phyloP scores from a whole-genome alignment of 2,888 invertebrate genomes.

The Xylophagus ater region DNA sequence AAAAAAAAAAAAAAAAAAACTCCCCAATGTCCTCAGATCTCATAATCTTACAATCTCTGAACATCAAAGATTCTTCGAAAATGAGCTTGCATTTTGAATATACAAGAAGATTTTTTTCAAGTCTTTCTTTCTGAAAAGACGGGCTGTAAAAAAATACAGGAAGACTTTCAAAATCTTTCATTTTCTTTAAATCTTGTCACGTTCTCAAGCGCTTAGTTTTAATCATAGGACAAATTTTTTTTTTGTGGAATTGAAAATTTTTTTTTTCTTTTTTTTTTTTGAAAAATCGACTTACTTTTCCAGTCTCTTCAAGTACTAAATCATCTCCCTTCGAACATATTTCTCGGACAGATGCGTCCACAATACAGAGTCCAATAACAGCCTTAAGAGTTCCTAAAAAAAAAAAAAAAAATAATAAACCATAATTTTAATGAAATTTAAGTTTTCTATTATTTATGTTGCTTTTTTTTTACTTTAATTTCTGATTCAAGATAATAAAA shows the following conservation, averaged over 20 bases:
- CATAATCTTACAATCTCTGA: conserved; percentile 40
- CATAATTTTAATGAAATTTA: neutral
- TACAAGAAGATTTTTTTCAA: too few species aligned
- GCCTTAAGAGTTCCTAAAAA: conserved; percentile 78
- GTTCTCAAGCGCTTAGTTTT: conserved; percentile 34
- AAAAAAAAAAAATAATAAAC: conserved; percentile 17
- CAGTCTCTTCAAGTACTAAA: conserved; percentile 78
- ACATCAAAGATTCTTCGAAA: conserved; percentile 16
- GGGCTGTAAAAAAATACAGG: conserved; percentile 4
- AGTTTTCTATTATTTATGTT: neutral
- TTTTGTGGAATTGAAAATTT: neutral
- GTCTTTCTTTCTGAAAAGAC: too few species aligned
- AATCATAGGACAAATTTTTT: conserved; percentile 30
- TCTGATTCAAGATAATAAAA: too few species aligned
- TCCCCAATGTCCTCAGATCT: conserved; percentile 37
- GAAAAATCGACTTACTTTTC: conserved; percentile 52
- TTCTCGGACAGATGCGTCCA: conserved; percentile 79
- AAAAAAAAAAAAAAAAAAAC: conserved; percentile 6
- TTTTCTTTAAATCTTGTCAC: conserved; percentile 17
- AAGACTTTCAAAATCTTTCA: conserved; percentile 12
- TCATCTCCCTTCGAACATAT: conserved; percentile 89
- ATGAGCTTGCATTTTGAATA: too few species aligned
- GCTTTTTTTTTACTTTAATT: too few species aligned
- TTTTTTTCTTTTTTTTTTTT: neutral
- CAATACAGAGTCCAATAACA: conserved; percentile 75